phyloP scores from a whole-genome alignment of 2,888 invertebrate species.

The Hirtodrosophila alboralis region DNA sequence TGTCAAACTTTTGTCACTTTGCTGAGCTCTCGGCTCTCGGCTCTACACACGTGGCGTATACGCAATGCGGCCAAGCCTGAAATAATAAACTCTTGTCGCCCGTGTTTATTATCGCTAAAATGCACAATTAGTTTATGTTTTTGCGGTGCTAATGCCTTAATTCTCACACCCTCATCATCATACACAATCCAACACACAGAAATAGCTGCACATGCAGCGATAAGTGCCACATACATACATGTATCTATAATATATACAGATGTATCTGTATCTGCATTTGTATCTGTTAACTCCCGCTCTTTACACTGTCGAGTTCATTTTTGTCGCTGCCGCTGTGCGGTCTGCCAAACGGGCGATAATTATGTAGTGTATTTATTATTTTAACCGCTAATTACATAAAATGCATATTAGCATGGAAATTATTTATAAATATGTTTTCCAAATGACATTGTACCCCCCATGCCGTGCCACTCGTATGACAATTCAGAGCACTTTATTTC shows the following conservation, averaged over 20 bases:
- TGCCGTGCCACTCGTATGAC: not conserved
- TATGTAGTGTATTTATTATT: constrained; percentile 79
- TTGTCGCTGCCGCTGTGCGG: constrained; percentile 59
- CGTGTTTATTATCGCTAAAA: constrained; percentile 75
- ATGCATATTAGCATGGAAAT: constrained; percentile 77
- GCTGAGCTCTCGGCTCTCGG: constrained; percentile 18
- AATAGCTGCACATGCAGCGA: constrained; percentile 52
- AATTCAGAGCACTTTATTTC: constrained; percentile 1
- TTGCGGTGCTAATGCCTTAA: constrained; percentile 77
- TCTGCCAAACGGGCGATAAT: constrained; percentile 73
- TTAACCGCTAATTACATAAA: constrained; percentile 79
- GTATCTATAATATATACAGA: not conserved
- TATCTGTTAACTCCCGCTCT: constrained; percentile 5
- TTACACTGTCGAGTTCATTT: constrained; percentile 52
- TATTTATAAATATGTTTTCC: constrained; percentile 77
- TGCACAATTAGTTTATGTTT: constrained; percentile 78
- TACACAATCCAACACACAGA: constrained; percentile 8
- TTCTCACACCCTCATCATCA: constrained; percentile 37
- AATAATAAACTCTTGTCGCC: constrained; percentile 71
- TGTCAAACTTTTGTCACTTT: constrained; percentile 67
- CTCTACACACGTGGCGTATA: constrained; percentile 35
- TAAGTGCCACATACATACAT: constrained; percentile 47
- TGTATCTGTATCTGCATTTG: constrained; percentile 9
- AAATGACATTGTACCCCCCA: constrained; percentile 37
- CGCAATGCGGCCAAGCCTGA: constrained; percentile 62